These are phyloP conservation scores for Aspidiotus destructor DNA, from an alignment of 2,888 invertebrate genomes.

Conservation along the genomic window DNA sequence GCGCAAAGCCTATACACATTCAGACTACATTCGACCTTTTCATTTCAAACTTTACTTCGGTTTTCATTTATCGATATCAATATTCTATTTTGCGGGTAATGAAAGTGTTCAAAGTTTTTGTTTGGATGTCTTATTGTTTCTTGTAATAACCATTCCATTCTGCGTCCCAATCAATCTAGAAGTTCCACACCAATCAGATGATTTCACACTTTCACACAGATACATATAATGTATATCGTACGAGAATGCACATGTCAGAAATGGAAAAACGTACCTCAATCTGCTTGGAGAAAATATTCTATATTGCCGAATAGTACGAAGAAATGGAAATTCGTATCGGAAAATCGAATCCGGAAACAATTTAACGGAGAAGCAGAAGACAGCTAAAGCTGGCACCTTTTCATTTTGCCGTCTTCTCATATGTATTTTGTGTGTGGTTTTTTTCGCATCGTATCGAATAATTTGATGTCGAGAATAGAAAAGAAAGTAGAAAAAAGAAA, in stretches of 20 bases:
- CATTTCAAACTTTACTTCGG: too few relatives aligned
- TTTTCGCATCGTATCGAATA: slow-evolving; percentile 4
- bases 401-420: neutral
- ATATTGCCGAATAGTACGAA: too few relatives aligned
- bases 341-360: slow-evolving; percentile 23
- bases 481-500: slow-evolving; percentile 8
- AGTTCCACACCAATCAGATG: slow-evolving; percentile 22
- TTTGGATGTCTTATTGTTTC: too few relatives aligned
- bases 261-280: slow-evolving; percentile 21
- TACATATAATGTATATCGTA: neutral
- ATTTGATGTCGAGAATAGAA: slow-evolving; percentile 3
- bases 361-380: neutral
- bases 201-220: too few relatives aligned
- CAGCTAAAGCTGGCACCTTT: neutral
- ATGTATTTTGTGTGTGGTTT: neutral
- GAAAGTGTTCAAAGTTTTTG: too few relatives aligned
- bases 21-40: too few relatives aligned
- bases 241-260: slow-evolving; percentile 19
- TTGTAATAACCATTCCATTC: too few relatives aligned
- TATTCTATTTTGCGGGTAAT: too few relatives aligned
- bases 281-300: slow-evolving; percentile 1
- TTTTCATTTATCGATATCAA: too few relatives aligned
- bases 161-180: slow-evolving; percentile 22
- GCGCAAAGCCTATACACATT: too few relatives aligned
- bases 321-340: slow-evolving; percentile 16